Evolutionary conservation across 2,113 vertebrate genomes (phyloP).

Genomic region (Hippolais icterina): DNA sequence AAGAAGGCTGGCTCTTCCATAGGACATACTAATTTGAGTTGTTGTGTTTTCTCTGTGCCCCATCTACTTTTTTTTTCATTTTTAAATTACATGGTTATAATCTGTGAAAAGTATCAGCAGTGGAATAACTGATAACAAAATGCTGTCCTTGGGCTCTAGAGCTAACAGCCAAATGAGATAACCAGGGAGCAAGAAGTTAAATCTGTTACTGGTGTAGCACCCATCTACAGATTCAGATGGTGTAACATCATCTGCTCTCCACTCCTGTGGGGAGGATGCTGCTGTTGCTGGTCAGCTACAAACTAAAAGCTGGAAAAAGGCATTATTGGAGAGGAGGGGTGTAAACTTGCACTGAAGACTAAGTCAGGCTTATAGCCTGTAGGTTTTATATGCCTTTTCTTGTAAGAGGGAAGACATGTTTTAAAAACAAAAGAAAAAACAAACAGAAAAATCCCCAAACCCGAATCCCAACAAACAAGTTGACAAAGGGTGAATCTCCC

Average conservation of each 20-base stretch:
- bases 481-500: background rate
- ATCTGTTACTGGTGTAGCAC: background rate
- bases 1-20: background rate
- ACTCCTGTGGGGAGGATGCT: fast-evolving
- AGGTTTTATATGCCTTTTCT: background rate
- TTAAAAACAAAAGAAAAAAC: background rate
- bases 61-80: background rate
- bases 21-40: background rate
- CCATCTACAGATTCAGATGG: background rate
- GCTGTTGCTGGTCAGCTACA: background rate
- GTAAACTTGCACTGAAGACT: background rate
- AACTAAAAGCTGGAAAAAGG: background rate
- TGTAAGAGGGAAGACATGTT: background rate
- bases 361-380: background rate
- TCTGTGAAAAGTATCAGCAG: background rate
- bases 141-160: background rate
- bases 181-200: background rate
- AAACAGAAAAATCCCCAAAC: background rate
- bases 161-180: background rate
- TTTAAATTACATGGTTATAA: background rate
- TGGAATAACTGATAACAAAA: background rate
- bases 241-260: background rate
- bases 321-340: fast-evolving
- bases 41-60: background rate
- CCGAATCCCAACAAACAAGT: background rate